These are phyloP conservation scores for Parthenolecanium corni DNA, from an alignment of 2,888 invertebrate genomes.

Conservation along the genomic window DNA sequence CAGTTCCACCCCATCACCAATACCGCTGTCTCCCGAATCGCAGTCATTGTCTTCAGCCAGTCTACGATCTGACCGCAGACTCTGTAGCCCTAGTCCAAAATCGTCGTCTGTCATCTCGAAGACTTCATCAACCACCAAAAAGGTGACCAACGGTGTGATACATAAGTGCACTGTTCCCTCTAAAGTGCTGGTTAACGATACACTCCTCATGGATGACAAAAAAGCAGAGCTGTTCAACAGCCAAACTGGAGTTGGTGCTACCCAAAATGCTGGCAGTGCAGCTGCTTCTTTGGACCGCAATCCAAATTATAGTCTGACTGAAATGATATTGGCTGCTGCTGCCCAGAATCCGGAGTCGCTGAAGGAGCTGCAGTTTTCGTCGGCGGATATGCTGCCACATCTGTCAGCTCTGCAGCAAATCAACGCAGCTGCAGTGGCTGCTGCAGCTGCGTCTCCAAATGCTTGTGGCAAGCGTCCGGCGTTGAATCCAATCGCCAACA, in stretches of 20 bases:
- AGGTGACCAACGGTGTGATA: conserved; percentile 15
- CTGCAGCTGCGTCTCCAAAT: neutral
- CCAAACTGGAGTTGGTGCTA: neutral
- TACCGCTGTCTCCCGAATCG: conserved; percentile 30
- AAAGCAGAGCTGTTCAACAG: neutral
- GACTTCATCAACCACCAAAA: neutral
- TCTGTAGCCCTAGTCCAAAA: conserved; percentile 13
- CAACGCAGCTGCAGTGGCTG: conserved; percentile 4
- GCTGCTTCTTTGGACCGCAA: neutral
- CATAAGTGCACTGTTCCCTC: neutral
- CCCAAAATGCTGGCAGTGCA: neutral
- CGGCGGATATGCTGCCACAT: conserved; percentile 34
- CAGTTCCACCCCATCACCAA: conserved; percentile 29
- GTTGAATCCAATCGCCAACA: conserved; percentile 23
- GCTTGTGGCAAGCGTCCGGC: neutral
- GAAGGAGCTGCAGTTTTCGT: conserved; percentile 32
- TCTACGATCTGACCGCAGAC: neutral
- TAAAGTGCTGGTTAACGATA: neutral
- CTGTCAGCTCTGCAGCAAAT: conserved; percentile 32
- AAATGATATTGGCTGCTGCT: conserved; percentile 29
- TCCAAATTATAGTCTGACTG: conserved; percentile 11
- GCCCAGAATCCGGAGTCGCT: conserved; percentile 21
- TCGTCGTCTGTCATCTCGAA: neutral
- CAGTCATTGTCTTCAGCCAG: conserved; percentile 31
- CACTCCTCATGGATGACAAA: conserved; percentile 1